A percentile compares a stretch with the other conserved stretches of the same genome.
Conservation (phyloP, 2,797 vertebrate genomes). For the Champsocephalus gunnari region DNA sequence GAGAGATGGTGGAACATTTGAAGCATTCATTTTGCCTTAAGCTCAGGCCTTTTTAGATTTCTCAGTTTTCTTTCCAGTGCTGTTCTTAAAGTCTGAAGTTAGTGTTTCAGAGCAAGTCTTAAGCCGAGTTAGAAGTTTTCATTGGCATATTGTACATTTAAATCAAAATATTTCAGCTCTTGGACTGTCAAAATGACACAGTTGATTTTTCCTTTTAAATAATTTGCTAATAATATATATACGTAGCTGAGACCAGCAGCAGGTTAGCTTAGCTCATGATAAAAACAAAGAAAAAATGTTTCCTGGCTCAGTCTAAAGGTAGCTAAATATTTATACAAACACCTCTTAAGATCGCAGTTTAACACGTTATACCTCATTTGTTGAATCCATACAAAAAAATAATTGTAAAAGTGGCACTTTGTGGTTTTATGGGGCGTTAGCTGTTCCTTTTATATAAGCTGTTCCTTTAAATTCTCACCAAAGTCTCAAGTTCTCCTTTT, state of each 20-base stretch:
- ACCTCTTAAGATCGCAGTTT: not conserved
- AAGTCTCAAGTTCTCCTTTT: slow-evolving; percentile 2
- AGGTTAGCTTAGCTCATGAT: not conserved
- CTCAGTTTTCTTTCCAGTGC: too few relatives aligned
- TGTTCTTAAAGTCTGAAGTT: too few relatives aligned
- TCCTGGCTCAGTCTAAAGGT: not conserved
- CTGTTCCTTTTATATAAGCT: not conserved
- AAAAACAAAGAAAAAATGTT: not conserved
- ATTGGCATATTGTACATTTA: not conserved
- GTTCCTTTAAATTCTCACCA: not conserved
- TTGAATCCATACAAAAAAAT: not conserved
- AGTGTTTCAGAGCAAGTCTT: too few relatives aligned
- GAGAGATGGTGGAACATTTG: slow-evolving; percentile 17
- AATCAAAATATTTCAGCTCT: not conserved
- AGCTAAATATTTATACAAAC: not conserved
- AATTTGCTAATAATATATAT: not conserved
- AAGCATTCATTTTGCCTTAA: not conserved
- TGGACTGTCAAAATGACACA: not conserved
- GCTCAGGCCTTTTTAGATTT: slow-evolving; percentile 4
- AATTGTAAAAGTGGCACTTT: not conserved
- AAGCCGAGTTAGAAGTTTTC: not conserved
- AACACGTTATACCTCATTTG: not conserved
- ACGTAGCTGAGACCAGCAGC: not conserved
- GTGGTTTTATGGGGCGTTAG: not conserved
- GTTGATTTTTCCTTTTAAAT: not conserved